phyloP scores from a whole-genome alignment of 1,140 invertebrate species.

The Antheraea mylitta region DNA sequence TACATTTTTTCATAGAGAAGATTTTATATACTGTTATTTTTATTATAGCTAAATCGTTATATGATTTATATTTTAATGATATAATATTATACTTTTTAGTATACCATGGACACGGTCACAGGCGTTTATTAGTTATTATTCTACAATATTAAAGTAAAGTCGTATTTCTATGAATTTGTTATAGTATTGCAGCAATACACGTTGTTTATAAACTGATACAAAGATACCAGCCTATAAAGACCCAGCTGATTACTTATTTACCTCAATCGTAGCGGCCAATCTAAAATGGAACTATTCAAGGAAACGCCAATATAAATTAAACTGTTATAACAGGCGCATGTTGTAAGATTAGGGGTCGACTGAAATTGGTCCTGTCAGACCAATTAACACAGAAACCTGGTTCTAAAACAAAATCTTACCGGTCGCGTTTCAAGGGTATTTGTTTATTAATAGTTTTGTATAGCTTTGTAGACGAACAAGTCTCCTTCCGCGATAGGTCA shows the following conservation, averaged over 20 bases:
- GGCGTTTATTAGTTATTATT: no score
- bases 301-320: neutral
- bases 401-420: neutral
- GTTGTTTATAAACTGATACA: constrained; percentile 1
- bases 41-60: no score
- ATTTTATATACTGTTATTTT: no score
- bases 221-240: neutral
- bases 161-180: neutral
- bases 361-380: neutral
- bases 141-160: no score
- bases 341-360: neutral
- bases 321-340: neutral
- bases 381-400: constrained; percentile 2
- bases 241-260: neutral
- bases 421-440: neutral
- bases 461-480: neutral
- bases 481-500: neutral
- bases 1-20: no score
- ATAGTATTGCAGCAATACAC: neutral
- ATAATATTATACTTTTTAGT: no score
- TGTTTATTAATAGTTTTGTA: neutral
- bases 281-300: neutral
- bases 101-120: no score
- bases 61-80: no score
- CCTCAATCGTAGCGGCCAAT: neutral